Evolutionary conservation across 30 jellyfish, hydroid and myxozoan genomes (phyloP), one percentile per base, ranked within the genome.

Genomic region (Hydra vulgaris): DNA sequence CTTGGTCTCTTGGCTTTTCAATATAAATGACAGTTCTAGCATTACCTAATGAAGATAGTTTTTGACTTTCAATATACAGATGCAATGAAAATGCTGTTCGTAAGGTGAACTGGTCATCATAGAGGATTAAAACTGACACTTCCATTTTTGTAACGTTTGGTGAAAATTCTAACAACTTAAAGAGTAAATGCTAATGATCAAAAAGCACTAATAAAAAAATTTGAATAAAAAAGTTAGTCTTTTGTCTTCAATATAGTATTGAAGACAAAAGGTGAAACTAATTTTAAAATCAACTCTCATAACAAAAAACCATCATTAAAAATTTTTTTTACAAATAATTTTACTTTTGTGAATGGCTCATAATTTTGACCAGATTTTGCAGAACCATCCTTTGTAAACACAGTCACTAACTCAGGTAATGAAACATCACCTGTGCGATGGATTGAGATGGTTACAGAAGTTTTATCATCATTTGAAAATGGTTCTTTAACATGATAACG

Each of bases 341-440:
- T 8, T 73, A 92, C 98, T 93, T 84, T 83, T 18, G 96, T 95
- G 23, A 92, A 68, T 0, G 98, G 95, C 73, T 92, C 96, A 72
- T 86, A 92, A 70, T 87, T 88, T 5, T 72, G 70, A 18, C 96
- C 95, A 40, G 96, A 87, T 77, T 75, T 92, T 0, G 98, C 98
- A 25, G 95, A 92, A 18, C 98, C 98, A 83, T 92, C 98, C 66
- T 84, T 87, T n/a, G 98, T 87, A 80, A 79, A 74, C 66, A 87
- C 93, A 23, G 92, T 82, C 7, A 92, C 95, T 26, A 67, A 72
- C 7, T 92, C 84, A 18, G 80, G 74, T 73, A 70, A 75, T 1
- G 98, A 86, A 0, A 84, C 55, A 73, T 92, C 98, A 1, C 98
- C 98, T 22, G 80, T 71, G 79, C 98, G 80, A 74, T 73, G 70